Evolutionary conservation across 1,140 invertebrate genomes (phyloP), one percentile per base, ranked within the genome.

Genomic region (Pararge aegeria): DNA sequence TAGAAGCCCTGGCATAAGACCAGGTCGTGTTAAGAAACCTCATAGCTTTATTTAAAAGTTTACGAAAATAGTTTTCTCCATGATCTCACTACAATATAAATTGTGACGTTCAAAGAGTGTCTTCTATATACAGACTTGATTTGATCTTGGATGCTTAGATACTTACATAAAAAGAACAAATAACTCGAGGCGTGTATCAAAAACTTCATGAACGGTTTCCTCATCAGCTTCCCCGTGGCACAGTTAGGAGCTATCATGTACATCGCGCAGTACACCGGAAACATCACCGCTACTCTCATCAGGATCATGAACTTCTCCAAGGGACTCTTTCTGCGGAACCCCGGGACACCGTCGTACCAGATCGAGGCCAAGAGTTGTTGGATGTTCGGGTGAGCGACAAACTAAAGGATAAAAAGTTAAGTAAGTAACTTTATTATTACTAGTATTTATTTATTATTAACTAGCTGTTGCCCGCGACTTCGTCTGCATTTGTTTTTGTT

Each of bases 191-290:
- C 96, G 76, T 98, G 97, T 56, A 96, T 95, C 59, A 98, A 92
- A 83, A 98, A 98, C 86, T 98, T 98, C 94, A 98, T 97, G 79
- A 98, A 98, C 0, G 97, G 97, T 74, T 95, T 96, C 63, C 95
- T 92, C 92, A 98, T 94, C 2, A 96, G 90, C 73, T 93, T 93
- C 0, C 96, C 97, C 16, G 93, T 93, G 20, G 91, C 87, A 48
- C 94, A 95, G 62, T 94, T 93, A 0, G 96, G 96, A 0, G 94
- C 93, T 10, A 97, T 74, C 88, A 97, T 95, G 72, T 98, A 98
- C 30, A 95, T 84, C 0, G 93, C 81, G 74, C 96, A 97, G 83
- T 97, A 97, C 40, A 97, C 90, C 0, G 97, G 97, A 78, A 97
- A 98, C 7, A 97, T 80, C 0, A 96, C 55, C 0, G 96, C 95